phyloP scores from a whole-genome alignment of 2,113 vertebrate species.

The Aspidoscelis tigris region DNA sequence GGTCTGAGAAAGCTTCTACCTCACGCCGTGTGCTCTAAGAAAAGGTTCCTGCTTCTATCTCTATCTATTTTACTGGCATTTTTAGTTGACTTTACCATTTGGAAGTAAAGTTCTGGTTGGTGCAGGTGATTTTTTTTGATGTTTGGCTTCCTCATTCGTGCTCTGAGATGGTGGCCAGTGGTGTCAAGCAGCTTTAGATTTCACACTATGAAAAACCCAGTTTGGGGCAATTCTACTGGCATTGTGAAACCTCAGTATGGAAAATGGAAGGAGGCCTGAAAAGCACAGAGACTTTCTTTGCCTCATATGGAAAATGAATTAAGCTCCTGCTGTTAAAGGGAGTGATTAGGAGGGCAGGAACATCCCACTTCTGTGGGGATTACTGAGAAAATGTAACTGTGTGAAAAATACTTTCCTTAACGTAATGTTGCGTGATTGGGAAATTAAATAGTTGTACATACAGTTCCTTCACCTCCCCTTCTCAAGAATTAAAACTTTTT shows the following conservation, averaged over 20 bases:
- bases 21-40: too few relatives aligned
- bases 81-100: not conserved
- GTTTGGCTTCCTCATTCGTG: accelerated
- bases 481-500: not conserved
- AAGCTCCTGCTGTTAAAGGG: constrained; percentile 24
- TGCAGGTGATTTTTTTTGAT: not conserved
- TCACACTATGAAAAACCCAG: constrained; percentile 24
- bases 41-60: too few relatives aligned
- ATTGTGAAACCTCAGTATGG: not conserved
- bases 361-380: constrained; percentile 34
- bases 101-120: not conserved
- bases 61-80: not conserved
- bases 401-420: constrained; percentile 38
- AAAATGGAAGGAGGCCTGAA: not conserved
- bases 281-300: constrained; percentile 1
- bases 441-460: constrained; percentile 1
- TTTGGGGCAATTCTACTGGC: not conserved
- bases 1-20: too few relatives aligned
- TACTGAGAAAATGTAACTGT: constrained; percentile 45
- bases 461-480: not conserved
- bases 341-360: constrained; percentile 8
- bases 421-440: not conserved
- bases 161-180: not conserved
- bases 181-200: constrained; percentile 4
- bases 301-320: constrained; percentile 17